Percentiles rank a stretch among this genome's conserved stretches.
These are phyloP conservation scores for Apistogramma diplotaenia DNA, from an alignment of 2,113 vertebrate species.

Conservation along the genomic window DNA sequence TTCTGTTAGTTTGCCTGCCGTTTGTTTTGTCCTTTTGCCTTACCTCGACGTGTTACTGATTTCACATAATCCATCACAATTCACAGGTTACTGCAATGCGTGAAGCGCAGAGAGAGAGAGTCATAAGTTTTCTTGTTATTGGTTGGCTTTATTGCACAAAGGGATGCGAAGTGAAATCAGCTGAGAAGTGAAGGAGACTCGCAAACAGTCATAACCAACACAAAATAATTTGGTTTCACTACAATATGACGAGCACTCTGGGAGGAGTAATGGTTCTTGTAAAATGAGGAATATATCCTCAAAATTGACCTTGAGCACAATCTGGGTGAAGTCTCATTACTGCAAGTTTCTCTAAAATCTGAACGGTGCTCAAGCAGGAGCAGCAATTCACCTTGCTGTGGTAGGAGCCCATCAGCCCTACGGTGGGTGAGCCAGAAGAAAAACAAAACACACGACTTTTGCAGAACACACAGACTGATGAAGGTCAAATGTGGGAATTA, in stretches of 20 bases:
- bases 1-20: background rate
- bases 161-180: background rate
- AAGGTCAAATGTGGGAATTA: too few relatives aligned
- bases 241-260: background rate
- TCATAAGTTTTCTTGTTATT: background rate
- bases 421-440: too few relatives aligned
- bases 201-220: background rate
- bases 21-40: background rate
- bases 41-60: background rate
- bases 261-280: too few relatives aligned
- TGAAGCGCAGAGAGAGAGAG: background rate
- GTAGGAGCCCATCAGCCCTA: too few relatives aligned
- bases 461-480: too few relatives aligned
- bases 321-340: too few relatives aligned
- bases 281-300: too few relatives aligned
- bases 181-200: background rate
- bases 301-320: too few relatives aligned
- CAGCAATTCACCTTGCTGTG: too few relatives aligned
- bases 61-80: background rate
- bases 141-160: background rate
- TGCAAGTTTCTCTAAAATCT: too few relatives aligned
- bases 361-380: too few relatives aligned
- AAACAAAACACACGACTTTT: too few relatives aligned
- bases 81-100: background rate
- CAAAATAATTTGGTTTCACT: background rate